These are phyloP conservation scores for Tyto alba DNA, from an alignment of 2,113 vertebrate genomes.

Conservation along the genomic window DNA sequence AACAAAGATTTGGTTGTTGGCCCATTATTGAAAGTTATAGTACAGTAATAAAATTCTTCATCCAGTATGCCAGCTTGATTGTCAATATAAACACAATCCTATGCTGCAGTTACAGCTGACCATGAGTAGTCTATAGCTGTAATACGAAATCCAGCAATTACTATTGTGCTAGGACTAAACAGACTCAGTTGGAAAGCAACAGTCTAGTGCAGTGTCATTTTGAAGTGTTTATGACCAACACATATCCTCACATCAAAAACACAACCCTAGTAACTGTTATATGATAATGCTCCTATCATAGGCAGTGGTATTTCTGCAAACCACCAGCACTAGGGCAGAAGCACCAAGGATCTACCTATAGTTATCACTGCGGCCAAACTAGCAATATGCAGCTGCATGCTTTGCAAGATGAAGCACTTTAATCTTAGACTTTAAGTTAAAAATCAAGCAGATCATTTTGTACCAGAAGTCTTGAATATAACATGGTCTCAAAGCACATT, in stretches of 20 bases:
- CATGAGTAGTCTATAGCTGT: not conserved
- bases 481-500: not conserved
- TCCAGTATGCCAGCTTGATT: not conserved
- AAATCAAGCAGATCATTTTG: not conserved
- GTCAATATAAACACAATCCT: not conserved
- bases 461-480: not conserved
- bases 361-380: not conserved
- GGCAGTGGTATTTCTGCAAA: not conserved
- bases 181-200: not conserved
- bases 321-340: not conserved
- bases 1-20: not conserved
- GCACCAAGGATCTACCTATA: not conserved
- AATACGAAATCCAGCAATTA: not conserved
- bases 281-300: not conserved
- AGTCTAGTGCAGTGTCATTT: not conserved
- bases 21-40: not conserved
- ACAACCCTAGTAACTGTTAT: no score
- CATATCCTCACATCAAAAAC: not conserved
- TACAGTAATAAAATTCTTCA: not conserved
- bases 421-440: not conserved
- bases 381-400: not conserved
- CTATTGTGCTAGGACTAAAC: not conserved
- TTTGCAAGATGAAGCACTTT: not conserved
- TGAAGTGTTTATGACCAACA: not conserved
- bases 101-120: not conserved